These are phyloP conservation scores for Heteromormyrus szaboi DNA, from an alignment of 2,797 vertebrate species.

Conservation along the genomic window DNA sequence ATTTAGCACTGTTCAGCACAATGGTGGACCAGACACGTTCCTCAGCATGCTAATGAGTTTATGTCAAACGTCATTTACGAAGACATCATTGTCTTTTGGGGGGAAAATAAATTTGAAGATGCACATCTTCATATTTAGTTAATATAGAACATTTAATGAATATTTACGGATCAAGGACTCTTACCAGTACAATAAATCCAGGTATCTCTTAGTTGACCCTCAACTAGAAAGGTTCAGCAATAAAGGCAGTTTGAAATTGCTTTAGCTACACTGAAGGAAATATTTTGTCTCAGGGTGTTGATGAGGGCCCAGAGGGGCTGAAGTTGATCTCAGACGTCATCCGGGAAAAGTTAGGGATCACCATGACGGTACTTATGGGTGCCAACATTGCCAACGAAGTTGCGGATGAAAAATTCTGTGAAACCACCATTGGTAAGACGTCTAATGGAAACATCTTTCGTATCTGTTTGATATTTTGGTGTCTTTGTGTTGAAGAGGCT, in stretches of 20 bases:
- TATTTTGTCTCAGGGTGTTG: constrained; percentile 62
- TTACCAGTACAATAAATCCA: not conserved
- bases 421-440: constrained; percentile 76
- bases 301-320: constrained; percentile 70
- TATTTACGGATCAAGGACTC: not conserved
- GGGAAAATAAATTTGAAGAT: not conserved
- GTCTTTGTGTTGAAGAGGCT: not conserved
- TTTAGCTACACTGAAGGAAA: not conserved
- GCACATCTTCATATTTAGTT: not conserved
- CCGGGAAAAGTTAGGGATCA: constrained; percentile 73
- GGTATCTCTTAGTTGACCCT: not conserved
- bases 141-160: not conserved
- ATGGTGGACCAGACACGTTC: not conserved
- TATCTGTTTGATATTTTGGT: not conserved
- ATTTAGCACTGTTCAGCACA: not conserved
- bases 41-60: not conserved
- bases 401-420: constrained; percentile 83
- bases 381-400: constrained; percentile 86
- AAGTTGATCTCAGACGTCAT: constrained; percentile 82
- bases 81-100: not conserved
- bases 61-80: not conserved
- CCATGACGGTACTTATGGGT: constrained; percentile 83
- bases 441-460: not conserved
- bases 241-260: not conserved
- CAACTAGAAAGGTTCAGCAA: not conserved